Base-by-base conservation (phyloP, 2,888 invertebrate genomes). In the Drosophila demipolita region DNA sequence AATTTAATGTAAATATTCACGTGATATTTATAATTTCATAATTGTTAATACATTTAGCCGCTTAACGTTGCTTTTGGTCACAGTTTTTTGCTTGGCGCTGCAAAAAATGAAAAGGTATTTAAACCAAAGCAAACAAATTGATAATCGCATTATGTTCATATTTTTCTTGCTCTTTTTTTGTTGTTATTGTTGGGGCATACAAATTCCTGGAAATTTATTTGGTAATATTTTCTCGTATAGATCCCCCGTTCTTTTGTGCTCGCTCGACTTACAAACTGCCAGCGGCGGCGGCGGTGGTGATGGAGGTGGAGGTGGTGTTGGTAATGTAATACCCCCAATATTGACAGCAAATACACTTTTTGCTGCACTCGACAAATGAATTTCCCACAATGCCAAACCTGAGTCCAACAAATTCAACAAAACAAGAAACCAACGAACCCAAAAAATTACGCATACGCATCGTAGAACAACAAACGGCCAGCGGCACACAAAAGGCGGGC, bases 321-420 rank as follows among this genome's bases (percentile, higher is more conserved):
- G 83, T 85, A 89, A 84, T 75, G 90, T 74, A 88, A 84, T 82
- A 87, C 64, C 58, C 26, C 40, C 20, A 29, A 15, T 29, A 29
- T 6, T 29, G 29, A 7, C 38, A 59, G 20, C 54, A 68, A 57
- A 58, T 36, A 35, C 11, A 36, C 32, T 82, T 88, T 80, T 61
- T 80, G 90, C 90, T 90, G 90, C 87, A 80, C 66, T 90, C 83
- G 65, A 77, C 77, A 85, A 83, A 82, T 73, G 80, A 88, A 74
- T 78, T 85, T 88, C 85, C 90, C 90, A 85, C 90, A 90, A 90
- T 88, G 83, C 77, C 87, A 83, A 73, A 71, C 64, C 67, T 71
- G 57, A 72, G 45, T 45, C 20, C 45, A 45, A 45, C 42, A 23
- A 8, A 4, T 45, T 15, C 45, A 45, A 45, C 42, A 23, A 8